These are phyloP conservation scores for Zootoca vivipara DNA, from an alignment of 2,113 vertebrate genomes.

Conservation along the genomic window DNA sequence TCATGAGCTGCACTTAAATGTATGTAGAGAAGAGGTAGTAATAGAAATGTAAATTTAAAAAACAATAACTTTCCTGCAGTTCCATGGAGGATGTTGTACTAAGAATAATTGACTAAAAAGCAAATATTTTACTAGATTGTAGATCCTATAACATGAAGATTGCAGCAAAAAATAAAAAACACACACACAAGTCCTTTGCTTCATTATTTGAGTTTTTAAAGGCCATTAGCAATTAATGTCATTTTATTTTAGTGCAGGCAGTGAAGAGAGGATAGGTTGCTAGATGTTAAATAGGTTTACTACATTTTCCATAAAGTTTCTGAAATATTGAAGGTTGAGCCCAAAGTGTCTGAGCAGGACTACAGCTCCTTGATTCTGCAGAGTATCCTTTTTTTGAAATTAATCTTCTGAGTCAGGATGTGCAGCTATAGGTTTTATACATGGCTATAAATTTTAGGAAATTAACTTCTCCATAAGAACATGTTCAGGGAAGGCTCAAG, in stretches of 20 bases:
- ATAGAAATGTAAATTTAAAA: neutral
- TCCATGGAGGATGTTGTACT: neutral
- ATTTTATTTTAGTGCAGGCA: neutral
- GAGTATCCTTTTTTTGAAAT: slow-evolving; percentile 35
- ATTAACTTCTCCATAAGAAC: slow-evolving; percentile 40
- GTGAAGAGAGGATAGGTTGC: neutral
- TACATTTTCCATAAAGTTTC: neutral
- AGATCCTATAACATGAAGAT: neutral
- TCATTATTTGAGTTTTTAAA: neutral
- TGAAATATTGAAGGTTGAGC: neutral
- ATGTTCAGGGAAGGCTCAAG: slow-evolving; percentile 21
- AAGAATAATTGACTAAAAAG: neutral
- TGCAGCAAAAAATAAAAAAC: neutral
- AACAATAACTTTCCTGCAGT: neutral
- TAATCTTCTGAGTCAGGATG: slow-evolving; percentile 32
- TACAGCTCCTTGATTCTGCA: slow-evolving; percentile 2
- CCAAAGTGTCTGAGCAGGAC: neutral
- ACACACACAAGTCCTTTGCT: neutral
- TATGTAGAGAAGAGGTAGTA: neutral
- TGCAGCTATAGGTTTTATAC: slow-evolving; percentile 33
- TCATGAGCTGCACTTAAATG: neutral
- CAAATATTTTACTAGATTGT: neutral
- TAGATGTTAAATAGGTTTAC: neutral
- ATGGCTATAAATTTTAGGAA: slow-evolving; percentile 46
- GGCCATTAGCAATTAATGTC: neutral